Evolutionary conservation across 2,113 vertebrate species (phyloP).

Genomic region (Myxocyprinus asiaticus): DNA sequence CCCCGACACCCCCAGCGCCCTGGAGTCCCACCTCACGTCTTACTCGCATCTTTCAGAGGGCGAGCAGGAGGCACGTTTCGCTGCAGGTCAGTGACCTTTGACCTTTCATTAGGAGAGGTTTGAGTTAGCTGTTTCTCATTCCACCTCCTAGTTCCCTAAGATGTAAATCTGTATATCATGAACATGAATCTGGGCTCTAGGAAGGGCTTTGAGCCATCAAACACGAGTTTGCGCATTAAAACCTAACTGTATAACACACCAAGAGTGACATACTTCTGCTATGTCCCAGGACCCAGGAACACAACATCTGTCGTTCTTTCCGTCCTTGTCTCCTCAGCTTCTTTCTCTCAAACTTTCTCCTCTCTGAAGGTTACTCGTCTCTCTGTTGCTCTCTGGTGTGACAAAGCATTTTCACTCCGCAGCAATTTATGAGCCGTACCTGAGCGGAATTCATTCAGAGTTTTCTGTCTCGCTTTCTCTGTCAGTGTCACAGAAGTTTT

Average conservation of each 20-base stretch:
- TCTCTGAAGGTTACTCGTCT: slow-evolving; percentile 21
- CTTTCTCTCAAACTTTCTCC: not conserved
- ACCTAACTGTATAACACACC: no score
- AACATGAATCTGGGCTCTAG: no score
- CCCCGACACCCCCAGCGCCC: slow-evolving; percentile 81
- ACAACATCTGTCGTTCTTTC: no score
- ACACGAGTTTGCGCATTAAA: no score
- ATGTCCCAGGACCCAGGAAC: no score
- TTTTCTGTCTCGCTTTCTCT: not conserved
- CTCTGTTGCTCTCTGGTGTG: slow-evolving; percentile 24
- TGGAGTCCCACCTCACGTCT: slow-evolving; percentile 91
- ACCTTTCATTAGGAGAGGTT: no score
- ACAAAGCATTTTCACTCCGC: slow-evolving; percentile 34
- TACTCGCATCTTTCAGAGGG: slow-evolving; percentile 95
- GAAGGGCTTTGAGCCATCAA: no score
- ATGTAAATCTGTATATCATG: no score
- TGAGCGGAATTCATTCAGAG: slow-evolving; percentile 17
- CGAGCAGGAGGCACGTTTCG: slow-evolving; percentile 95
- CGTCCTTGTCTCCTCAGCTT: no score
- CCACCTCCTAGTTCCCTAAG: no score
- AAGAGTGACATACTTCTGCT: no score
- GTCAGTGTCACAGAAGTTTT: not conserved
- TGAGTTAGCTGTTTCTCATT: no score
- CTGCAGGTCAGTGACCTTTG: slow-evolving; percentile 80
- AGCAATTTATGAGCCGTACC: not conserved